Evolutionary conservation across 2,797 vertebrate species (phyloP), one percentile per base, ranked within the genome.

Genomic region (Cyclopterus lumpus): DNA sequence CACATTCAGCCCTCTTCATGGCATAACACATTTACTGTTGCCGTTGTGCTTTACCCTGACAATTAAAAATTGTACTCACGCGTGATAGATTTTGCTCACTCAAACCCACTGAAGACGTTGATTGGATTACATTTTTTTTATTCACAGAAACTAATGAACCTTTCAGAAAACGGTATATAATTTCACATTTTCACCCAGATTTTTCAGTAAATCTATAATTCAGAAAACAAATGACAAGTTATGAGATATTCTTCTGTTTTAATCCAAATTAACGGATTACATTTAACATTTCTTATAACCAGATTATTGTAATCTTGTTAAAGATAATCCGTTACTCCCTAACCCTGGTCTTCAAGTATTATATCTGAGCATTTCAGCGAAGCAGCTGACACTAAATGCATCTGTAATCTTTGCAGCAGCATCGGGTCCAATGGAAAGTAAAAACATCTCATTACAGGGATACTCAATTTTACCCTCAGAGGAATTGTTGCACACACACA

Each of bases 241-340:
- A 48, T 44, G n/a, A 59, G 44, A 60, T 73, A 57, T 83, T 84
- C 18, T 79, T 77, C 66, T 75, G 75, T 73, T 80, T 79, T 77
- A 89, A 83, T 84, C 83, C 71, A 86, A 89, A 91, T 84, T 77
- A 91, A 79, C 82, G 86, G 82, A 85, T 90, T 89, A 84, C 66
- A 83, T 88, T 83, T 51, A 76, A 55, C 48, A 84, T 85, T 87
- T 87, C 64, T 81, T 71, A 53, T 83, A 86, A 91, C 82, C 83
- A 90, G 87, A 90, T 91, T 89, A 91, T 77, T 79, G 48, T 89
- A 92, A 90, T 92, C 89, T 88, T 85, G 87, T 93, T 91, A 88
- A 88, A 82, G 80, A 86, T 93, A 92, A 93, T 90, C 89, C 79
- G 12, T 84, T 66, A 71, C 80, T 79, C 69, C 63, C 49, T 85